Base-by-base conservation (phyloP, 2,797 vertebrate genomes). In the Aselliscus stoliczkanus region DNA sequence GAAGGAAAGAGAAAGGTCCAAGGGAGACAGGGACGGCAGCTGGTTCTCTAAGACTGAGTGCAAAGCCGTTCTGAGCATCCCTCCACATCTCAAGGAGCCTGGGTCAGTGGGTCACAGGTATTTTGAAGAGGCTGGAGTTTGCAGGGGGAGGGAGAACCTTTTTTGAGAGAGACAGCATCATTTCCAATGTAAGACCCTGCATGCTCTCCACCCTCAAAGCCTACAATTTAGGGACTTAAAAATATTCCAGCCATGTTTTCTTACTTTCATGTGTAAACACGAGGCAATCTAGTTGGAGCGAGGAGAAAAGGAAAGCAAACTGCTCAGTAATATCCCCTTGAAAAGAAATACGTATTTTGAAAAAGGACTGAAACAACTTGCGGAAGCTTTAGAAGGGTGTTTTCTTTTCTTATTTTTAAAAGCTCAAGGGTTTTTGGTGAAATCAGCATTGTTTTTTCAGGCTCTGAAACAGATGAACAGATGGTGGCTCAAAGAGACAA, bases 331-430 rank as follows among this genome's bases (percentile, higher is more conserved):
- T 58, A 76, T 23, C 34, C 58, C 47, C 94, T 75, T 67, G 86
- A 83, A 93, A 94, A 88, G 69, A 94, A 93, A 95, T 72, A 31
- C 0, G 0, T 73, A 60, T 29, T 86, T 93, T 67, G 29, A 29
- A 69, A 85, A 82, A 93, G 39, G 50, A 54, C 70, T 13, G 54
- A 86, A 95, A 77, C 20, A 75, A 64, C 44, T 52, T 67, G 77
- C 21, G 86, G 94, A 56, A n/a, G 75, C 44, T 23, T 79, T n/a
- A 7, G 81, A 89, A 27, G 79, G 18, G 5, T 76, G 69, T 79
- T 83, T 79, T 79, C 70, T 77, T 88, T 93, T 65, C 77, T 90
- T 93, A 29, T 73, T 94, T 88, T 92, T 52, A 54, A 95, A 94
- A 93, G 25, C 60, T 91, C 62, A 85, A 86, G 64, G 56, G 15